Base-by-base conservation (phyloP, 2,113 vertebrate species). In the Turnix velox region DNA sequence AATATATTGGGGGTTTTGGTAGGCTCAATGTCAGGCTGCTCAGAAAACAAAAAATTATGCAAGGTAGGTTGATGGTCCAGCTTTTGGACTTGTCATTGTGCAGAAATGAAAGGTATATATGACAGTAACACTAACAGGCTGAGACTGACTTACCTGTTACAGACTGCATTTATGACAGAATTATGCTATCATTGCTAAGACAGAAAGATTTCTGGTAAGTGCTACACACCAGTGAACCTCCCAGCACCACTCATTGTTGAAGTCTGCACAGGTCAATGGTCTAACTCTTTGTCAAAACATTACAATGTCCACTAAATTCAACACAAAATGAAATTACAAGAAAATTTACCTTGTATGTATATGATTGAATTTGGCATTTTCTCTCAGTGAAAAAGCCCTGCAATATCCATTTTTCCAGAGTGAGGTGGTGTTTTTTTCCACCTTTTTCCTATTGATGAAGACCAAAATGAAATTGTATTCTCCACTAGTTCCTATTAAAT, bases 311-410 rank as follows among this genome's bases (percentile, higher is more conserved):
- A n/a, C 17, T 30, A 65, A 80, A 54, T 4, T 37, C 33, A 37
- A 43, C 27, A 51, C 9, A 57, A 79, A 80, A 69, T 35, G 5
- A 65, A 84, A 76, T 8, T 0, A 30, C 33, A n/a, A 11, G 10
- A 63, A 51, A 68, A 52, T 45, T 80, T 65, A 11, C 18, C 14
- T 13, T 57, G 8, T 10, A 39, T 13, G 7, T 2, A 0, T 42
- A 18, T 25, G n/a, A 39, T 8, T 42, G 13, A 75, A 72, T 82
- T 18, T 55, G 16, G 14, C 0, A 0, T 35, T 11, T 43, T 54
- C 19, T 24, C 25, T 49, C 39, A 43, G 30, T 17, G 62, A 71
- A 75, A 39, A 71, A 84, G 42, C 4, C n/a, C n/a, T n/a, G n/a
- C n/a, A n/a, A n/a, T n/a, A n/a, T n/a, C n/a, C n/a, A n/a, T n/a